Evolutionary conservation across 2,888 invertebrate species (phyloP), one percentile per base, ranked within the genome.

Genomic region (Rhopalosiphum nymphaeae): DNA sequence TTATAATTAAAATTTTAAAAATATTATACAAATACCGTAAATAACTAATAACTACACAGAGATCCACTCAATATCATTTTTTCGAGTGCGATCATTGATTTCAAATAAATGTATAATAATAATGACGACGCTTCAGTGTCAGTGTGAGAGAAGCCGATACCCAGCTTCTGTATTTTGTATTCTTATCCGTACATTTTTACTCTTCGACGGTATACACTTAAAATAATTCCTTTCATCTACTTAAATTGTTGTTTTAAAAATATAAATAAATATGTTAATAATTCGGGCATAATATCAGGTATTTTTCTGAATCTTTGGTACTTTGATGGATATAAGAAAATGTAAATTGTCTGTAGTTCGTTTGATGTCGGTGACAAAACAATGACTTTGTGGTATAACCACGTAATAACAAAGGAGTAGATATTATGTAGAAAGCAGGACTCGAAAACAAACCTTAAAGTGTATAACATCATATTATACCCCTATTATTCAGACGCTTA

Each of bases 201-300:
- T 36, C 36, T 36, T 7, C 36, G 36, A 36, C 78, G 36, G 36
- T 9, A 57, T 26, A 78, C 78, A 78, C 21, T 78, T 78, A 36
- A 29, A 53, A 56, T 56, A 26, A 89, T 29, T n/a, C 29, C 57
- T 89, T n/a, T 61, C 89, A 61, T 44, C 61, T 44, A 78, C 78
- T 78, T 78, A 78, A 78, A 78, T 36, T 78, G 7, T 78, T 78
- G 21, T 78, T 78, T 21, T 36, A 10, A 46, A 86, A 16, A 46
- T 46, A 86, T 46, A 4, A 46, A 86, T 86, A 86, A 86, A 86
- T 86, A 86, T 86, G 86, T 86, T 46, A 86, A 86, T 46, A 86
- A 86, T 86, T 86, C 29, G 29, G 46, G 46, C 4, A 29, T 29
- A 44, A 86, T 86, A 86, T 46, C 86, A 29, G n/a, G 29, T 29